Evolutionary conservation across 2,888 invertebrate species (phyloP), one percentile per base, ranked within the genome.

Genomic region (Smittia sp.): DNA sequence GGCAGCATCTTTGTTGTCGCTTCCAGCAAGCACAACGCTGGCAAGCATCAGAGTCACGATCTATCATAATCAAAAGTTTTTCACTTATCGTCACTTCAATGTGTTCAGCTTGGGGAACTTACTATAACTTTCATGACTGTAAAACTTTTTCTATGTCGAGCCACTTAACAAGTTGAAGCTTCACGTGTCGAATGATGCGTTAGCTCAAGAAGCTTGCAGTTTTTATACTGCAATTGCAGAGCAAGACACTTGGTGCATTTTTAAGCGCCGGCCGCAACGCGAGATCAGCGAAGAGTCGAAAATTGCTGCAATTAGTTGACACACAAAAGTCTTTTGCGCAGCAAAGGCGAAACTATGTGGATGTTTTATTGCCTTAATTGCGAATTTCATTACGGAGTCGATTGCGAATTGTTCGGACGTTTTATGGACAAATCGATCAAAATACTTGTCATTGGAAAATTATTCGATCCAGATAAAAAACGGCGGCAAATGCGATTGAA

Each of bases 261-360:
- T 22, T 9, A 18, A 58, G 58, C 18, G n/a, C 15, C 15, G 52
- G 39, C 13, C 7, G 39, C 52, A 15, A 52, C 15, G 7, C 15
- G 39, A 39, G 39, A 39, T 39, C 39, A 15, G 15, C n/a, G 15
- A 62, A 22, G 20, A 22, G 9, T 63, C 27, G 63, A 24, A 63
- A 25, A 63, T 63, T 27, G n/a, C 22, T 3, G 63, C 63, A 63
- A 63, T 25, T 63, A 63, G 18, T 25, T 63, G 27, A 63, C 63
- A 63, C 22, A 63, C 11, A 63, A 63, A 63, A 25, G 3, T 46
- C 2, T 46, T 58, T 58, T 24, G 20, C 13, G 18, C 24, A 58
- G 9, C 11, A 13, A 58, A 22, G 7, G 58, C 13, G 22, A 63
- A 63, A 27, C 6, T 18, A 58, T 63, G 25, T 63, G 3, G 22